phyloP scores from a whole-genome alignment of 2,113 vertebrate genomes.

The Sminthopsis crassicaudata region DNA sequence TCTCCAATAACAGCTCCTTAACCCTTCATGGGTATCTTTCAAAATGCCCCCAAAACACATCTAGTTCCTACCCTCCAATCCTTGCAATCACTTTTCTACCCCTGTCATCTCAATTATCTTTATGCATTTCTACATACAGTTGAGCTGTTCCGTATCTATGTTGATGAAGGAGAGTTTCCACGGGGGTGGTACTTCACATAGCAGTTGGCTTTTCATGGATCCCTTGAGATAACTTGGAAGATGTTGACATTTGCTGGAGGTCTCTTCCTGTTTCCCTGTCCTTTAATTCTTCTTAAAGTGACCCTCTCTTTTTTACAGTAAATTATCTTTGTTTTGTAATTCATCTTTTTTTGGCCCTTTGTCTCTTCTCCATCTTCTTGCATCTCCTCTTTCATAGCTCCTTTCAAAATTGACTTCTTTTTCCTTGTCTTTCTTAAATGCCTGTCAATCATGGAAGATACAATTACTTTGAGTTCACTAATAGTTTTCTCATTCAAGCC shows the following conservation, averaged over 20 bases:
- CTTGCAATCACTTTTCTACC: background rate
- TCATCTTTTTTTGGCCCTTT: background rate
- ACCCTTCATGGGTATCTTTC: fast-evolving
- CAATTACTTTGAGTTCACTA: background rate
- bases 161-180: background rate
- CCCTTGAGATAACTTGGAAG: background rate
- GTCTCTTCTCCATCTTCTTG: background rate
- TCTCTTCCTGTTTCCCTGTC: background rate
- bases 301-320: background rate
- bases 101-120: background rate
- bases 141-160: background rate
- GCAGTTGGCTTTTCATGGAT: background rate
- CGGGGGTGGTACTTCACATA: background rate
- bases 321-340: background rate
- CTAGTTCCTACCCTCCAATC: background rate
- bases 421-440: background rate
- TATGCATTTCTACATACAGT: background rate
- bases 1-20: background rate
- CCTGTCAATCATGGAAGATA: background rate
- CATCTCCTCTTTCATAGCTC: background rate
- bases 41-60: background rate
- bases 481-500: background rate
- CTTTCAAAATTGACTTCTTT: too few species aligned
- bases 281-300: background rate
- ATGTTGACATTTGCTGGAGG: background rate